Percentiles rank a stretch among this genome's conserved stretches.
These are phyloP conservation scores for Regulus satrapa DNA, from an alignment of 2,113 vertebrate genomes.

Conservation along the genomic window DNA sequence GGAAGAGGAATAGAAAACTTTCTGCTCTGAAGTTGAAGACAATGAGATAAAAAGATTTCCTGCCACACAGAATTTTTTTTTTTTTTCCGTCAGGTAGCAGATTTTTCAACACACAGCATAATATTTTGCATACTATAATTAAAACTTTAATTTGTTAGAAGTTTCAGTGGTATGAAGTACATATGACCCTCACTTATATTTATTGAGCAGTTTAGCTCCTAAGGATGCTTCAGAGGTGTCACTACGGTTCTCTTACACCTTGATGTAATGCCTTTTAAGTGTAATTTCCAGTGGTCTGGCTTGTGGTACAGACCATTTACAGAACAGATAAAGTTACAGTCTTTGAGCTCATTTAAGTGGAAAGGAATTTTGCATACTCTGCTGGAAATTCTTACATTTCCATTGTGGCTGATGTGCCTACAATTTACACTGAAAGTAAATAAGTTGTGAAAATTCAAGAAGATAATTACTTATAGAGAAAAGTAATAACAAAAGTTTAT, in stretches of 20 bases:
- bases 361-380: background rate
- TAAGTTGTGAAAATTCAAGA: background rate
- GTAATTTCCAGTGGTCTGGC: background rate
- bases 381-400: too few relatives aligned
- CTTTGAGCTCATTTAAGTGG: background rate
- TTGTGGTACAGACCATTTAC: background rate
- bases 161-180: background rate
- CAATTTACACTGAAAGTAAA: background rate
- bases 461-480: background rate
- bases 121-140: background rate
- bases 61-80: background rate
- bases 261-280: background rate
- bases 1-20: background rate
- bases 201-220: background rate
- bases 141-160: background rate
- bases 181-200: background rate
- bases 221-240: background rate
- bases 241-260: background rate
- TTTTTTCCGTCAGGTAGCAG: background rate
- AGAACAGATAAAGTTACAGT: background rate
- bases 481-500: background rate
- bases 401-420: fast-evolving
- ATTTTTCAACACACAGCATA: background rate
- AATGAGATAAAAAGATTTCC: background rate
- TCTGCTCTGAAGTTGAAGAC: background rate